Conservation (phyloP, 2,113 vertebrate species). For the Blennius ocellaris region DNA sequence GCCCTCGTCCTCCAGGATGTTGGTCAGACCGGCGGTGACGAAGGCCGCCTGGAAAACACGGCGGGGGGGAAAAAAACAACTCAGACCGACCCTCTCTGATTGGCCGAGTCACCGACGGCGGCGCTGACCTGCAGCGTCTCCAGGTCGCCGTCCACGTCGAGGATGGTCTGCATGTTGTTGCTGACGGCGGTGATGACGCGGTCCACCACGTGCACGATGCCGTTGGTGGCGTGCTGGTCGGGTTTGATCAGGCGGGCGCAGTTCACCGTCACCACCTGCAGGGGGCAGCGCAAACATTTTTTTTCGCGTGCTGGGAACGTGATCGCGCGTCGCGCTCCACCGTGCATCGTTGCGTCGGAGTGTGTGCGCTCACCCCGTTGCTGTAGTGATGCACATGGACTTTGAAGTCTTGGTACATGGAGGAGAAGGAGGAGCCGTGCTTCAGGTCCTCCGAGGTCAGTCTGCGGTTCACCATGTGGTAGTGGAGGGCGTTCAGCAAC, state of each 20-base stretch:
- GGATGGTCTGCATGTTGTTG: constrained; percentile 87
- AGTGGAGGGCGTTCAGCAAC: constrained; percentile 95
- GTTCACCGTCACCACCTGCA: constrained; percentile 95
- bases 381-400: constrained; percentile 96
- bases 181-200: constrained; percentile 93
- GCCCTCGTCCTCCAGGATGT: constrained; percentile 87
- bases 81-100: neutral
- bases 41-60: constrained; percentile 87
- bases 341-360: neutral
- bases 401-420: constrained; percentile 96
- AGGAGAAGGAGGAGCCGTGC: constrained; percentile 87
- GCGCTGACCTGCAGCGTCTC: constrained; percentile 90
- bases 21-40: constrained; percentile 90
- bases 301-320: neutral
- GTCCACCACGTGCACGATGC: constrained; percentile 96
- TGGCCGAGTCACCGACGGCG: too few species aligned
- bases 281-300: neutral
- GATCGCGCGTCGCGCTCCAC: too few species aligned
- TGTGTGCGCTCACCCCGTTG: constrained; percentile 83
- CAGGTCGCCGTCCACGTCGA: constrained; percentile 91
- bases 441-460: constrained; percentile 94
- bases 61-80: too few species aligned
- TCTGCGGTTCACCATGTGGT: constrained; percentile 94
- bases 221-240: constrained; percentile 96
- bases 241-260: constrained; percentile 96